Base-by-base conservation (phyloP, 2,797 vertebrate species). In the Numenius phaeopus region DNA sequence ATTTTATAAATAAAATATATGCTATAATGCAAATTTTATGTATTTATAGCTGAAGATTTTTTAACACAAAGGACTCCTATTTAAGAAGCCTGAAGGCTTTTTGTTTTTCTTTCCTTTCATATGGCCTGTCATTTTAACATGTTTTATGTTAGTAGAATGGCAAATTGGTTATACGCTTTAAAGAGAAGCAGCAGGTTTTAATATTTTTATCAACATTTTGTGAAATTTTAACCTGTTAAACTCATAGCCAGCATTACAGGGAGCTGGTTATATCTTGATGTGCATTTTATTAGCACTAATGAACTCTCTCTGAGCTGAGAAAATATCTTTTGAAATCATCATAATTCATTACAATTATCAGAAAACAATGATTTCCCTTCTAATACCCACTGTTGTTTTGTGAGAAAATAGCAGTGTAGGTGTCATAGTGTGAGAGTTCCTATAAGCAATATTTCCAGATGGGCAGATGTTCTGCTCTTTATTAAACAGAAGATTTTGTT, bases 1-100 rank as follows among this genome's bases (percentile, higher is more conserved):
- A 57, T 94, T 97, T 95, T 86, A 88, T 50, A 96, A 92, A 96
- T 72, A 95, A 59, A 66, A 40, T 61, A 52, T 94, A 70, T 97
- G 47, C 80, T 95, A 89, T 88, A 83, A 87, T 89, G 87, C 88
- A 62, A 72, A 94, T 82, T 67, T 44, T 80, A 49, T 47, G 5
- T 59, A 57, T 40, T 13, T 39, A 21, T 80, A 46, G 13, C 29
- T 83, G 40, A 77, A 93, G 27, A 11, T 39, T 42, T 75, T 92
- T 94, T 90, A 86, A 50, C 50, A 80, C 59, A 89, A 89, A 82
- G 29, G 15, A 66, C 11, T 62, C n/a, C 18, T 77, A 57, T 71
- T 83, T 81, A 83, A 83, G 54, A 88, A 81, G 22, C 30, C 58
- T 79, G 27, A 72, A 89, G 26, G 5, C 26, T 92, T 83, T 40